Percentiles rank a stretch among this genome's conserved stretches.
Evolutionary conservation across 2,888 invertebrate genomes (phyloP).

Genomic region (Malthinus seriepunctatus): DNA sequence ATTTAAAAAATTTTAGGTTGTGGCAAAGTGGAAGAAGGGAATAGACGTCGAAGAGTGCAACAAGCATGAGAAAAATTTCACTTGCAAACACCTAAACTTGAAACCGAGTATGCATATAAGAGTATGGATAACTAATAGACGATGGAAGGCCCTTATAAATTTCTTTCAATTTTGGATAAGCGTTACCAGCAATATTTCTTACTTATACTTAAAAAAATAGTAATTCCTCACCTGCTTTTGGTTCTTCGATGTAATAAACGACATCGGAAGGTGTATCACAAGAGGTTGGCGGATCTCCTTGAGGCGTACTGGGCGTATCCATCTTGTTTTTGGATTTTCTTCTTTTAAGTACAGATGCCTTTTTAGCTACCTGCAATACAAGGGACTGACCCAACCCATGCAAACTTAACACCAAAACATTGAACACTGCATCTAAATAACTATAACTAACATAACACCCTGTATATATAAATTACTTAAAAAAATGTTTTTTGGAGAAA

Average conservation of each 20-base stretch:
- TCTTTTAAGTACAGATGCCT: slow-evolving; percentile 72
- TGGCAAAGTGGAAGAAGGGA: too few species aligned
- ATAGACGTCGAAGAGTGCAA: too few species aligned
- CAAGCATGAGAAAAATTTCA: too few species aligned
- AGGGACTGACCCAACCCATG: slow-evolving; percentile 65
- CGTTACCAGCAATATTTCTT: too few species aligned
- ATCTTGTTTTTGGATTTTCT: slow-evolving; percentile 70
- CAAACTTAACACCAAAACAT: slow-evolving; percentile 55
- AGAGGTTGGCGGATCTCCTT: slow-evolving; percentile 40
- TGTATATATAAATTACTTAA: too few species aligned
- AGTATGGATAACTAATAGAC: too few species aligned
- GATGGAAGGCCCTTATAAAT: too few species aligned
- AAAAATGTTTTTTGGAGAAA: not conserved
- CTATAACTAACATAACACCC: slow-evolving; percentile 42
- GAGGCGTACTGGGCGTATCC: slow-evolving; percentile 55
- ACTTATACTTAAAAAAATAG: not conserved
- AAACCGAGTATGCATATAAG: too few species aligned
- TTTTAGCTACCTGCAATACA: slow-evolving; percentile 74
- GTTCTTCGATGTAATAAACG: slow-evolving; percentile 68
- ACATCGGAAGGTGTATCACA: slow-evolving; percentile 66
- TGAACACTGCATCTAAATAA: slow-evolving; percentile 51
- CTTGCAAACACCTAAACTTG: too few species aligned
- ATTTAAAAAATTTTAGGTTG: too few species aligned
- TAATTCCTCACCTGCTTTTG: slow-evolving; percentile 58
- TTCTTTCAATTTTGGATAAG: too few species aligned